Conservation (phyloP, 2,113 vertebrate genomes). For the Dinomys branickii region DNA sequence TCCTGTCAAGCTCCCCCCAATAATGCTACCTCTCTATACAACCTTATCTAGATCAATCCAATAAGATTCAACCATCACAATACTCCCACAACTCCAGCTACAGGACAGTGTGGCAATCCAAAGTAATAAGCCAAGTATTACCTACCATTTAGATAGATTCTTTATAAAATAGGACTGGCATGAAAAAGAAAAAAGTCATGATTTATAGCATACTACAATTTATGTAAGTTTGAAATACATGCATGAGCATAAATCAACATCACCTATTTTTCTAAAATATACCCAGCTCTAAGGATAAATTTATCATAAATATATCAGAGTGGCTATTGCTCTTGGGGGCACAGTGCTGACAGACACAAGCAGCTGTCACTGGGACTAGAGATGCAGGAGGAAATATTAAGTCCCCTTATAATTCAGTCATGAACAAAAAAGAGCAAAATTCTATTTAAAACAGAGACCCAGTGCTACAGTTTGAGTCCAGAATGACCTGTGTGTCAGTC, state of each 20-base stretch:
- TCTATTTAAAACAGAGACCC: not conserved
- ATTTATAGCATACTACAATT: not conserved
- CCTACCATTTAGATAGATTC: not conserved
- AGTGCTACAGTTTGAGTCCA: not conserved
- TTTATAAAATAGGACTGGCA: fast-evolving
- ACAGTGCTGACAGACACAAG: not conserved
- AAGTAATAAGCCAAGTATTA: not conserved
- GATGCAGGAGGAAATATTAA: not conserved
- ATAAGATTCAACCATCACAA: not conserved
- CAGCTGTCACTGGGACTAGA: not conserved
- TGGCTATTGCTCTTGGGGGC: no score
- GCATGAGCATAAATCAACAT: not conserved
- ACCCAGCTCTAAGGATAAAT: not conserved
- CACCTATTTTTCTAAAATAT: not conserved
- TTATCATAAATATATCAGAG: no score
- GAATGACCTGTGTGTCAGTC: not conserved
- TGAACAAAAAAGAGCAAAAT: not conserved
- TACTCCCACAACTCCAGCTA: not conserved
- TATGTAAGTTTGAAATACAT: not conserved
- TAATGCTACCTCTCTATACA: not conserved
- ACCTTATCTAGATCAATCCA: not conserved
- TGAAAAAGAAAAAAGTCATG: not conserved
- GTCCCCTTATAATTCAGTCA: not conserved
- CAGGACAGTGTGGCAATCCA: not conserved
- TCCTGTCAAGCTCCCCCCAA: not conserved